These are phyloP conservation scores for Coleophora deauratella DNA, from an alignment of 2,888 invertebrate species.

Conservation along the genomic window DNA sequence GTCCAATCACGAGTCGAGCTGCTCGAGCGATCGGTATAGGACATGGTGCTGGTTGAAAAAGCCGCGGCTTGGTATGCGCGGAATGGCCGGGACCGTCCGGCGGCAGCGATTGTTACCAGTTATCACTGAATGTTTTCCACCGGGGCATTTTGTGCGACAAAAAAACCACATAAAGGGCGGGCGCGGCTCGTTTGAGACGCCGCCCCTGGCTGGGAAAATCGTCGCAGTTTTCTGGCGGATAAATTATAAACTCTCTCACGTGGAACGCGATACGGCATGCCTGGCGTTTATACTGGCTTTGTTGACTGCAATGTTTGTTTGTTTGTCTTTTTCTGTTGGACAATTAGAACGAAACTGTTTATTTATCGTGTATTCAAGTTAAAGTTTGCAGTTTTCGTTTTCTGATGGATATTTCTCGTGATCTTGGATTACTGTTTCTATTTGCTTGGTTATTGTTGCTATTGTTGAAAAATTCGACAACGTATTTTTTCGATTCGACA, in stretches of 20 bases:
- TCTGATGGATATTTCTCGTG: no score
- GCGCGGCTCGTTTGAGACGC: conserved; percentile 69
- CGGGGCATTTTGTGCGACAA: conserved; percentile 68
- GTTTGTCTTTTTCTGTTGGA: not conserved
- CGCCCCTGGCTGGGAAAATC: conserved; percentile 72
- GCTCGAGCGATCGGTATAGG: conserved; percentile 41
- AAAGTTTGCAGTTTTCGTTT: no score
- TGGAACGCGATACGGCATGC: conserved; percentile 55
- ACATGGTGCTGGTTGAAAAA: conserved; percentile 63
- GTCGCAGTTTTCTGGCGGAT: conserved; percentile 72
- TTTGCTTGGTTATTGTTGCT: no score
- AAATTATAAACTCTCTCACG: conserved; percentile 68
- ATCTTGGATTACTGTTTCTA: no score
- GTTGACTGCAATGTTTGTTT: conserved; percentile 19
- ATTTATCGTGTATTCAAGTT: no score
- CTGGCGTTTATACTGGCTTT: conserved; percentile 43
- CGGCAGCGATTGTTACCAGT: conserved; percentile 74
- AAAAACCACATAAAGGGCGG: conserved; percentile 72
- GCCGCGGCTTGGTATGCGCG: conserved; percentile 62
- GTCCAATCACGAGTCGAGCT: conserved; percentile 35
- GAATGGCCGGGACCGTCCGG: conserved; percentile 71
- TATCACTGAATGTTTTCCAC: conserved; percentile 74
- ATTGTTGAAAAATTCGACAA: no score
- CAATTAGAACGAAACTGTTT: no score
- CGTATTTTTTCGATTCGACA: no score